A percentile compares a stretch with the other conserved stretches of the same genome.
Conservation (phyloP, 2,113 vertebrate genomes). For the Centropus bengalensis region DNA sequence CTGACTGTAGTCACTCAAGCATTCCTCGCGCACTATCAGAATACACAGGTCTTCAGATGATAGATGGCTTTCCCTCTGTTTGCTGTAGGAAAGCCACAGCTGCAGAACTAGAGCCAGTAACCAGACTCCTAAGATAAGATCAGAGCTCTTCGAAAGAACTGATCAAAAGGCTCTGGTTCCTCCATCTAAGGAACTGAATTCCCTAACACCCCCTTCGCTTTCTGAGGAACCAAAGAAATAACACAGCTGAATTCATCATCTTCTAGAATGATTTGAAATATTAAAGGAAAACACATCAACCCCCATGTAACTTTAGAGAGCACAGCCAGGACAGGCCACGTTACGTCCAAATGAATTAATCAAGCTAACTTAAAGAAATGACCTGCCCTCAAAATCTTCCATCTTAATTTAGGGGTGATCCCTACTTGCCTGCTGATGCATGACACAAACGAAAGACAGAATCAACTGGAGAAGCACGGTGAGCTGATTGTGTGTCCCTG, state of each 20-base stretch:
- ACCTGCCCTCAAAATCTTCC: background rate
- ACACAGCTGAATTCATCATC: background rate
- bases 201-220: background rate
- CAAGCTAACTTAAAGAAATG: background rate
- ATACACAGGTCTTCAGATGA: accelerated
- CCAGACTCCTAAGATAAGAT: background rate
- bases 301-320: background rate
- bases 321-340: background rate
- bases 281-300: background rate
- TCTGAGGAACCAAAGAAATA: background rate
- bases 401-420: background rate
- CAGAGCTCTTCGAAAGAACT: background rate
- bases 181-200: background rate
- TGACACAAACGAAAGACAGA: background rate
- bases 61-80: background rate
- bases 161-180: background rate
- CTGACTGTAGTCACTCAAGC: background rate
- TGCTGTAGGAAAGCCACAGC: background rate
- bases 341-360: background rate
- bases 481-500: background rate
- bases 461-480: background rate
- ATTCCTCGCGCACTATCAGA: background rate
- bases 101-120: background rate
- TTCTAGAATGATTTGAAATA: background rate
- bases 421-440: background rate